phyloP scores from a whole-genome alignment of 23 tunicate genomes.

The Trididemnum clinides region DNA sequence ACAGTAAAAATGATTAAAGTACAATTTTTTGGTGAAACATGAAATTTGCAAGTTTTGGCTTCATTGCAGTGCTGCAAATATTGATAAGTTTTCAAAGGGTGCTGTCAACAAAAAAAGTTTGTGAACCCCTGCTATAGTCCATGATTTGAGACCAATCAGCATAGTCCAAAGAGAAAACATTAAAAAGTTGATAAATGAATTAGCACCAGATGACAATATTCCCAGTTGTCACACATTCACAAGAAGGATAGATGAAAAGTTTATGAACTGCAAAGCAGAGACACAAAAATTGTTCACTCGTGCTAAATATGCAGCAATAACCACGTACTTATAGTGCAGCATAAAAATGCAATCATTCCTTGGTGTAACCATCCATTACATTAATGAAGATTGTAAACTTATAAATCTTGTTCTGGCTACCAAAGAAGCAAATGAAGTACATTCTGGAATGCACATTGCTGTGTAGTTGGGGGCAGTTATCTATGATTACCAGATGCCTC shows the following conservation, averaged over 20 bases:
- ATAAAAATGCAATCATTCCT: constrained; percentile 37
- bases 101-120: too few relatives aligned
- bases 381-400: constrained; percentile 20
- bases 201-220: constrained; percentile 21
- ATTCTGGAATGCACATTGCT: constrained; percentile 25
- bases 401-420: constrained; percentile 37
- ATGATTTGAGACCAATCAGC: constrained; percentile 7
- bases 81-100: too few relatives aligned
- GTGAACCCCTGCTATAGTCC: too few relatives aligned
- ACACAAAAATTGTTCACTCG: background rate
- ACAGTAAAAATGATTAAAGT: too few relatives aligned
- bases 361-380: constrained; percentile 41
- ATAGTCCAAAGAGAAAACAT: constrained; percentile 7
- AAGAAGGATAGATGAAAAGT: constrained; percentile 18
- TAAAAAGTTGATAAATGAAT: background rate
- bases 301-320: constrained; percentile 28
- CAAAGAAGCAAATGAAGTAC: constrained; percentile 47
- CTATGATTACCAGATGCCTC: constrained; percentile 27
- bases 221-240: constrained; percentile 10
- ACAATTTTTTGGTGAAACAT: too few relatives aligned
- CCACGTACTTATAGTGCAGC: constrained; percentile 42
- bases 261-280: background rate
- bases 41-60: too few relatives aligned
- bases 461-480: constrained; percentile 38
- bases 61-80: too few relatives aligned